Conservation (phyloP, 2,888 invertebrate genomes). For the Furcula furcula region DNA sequence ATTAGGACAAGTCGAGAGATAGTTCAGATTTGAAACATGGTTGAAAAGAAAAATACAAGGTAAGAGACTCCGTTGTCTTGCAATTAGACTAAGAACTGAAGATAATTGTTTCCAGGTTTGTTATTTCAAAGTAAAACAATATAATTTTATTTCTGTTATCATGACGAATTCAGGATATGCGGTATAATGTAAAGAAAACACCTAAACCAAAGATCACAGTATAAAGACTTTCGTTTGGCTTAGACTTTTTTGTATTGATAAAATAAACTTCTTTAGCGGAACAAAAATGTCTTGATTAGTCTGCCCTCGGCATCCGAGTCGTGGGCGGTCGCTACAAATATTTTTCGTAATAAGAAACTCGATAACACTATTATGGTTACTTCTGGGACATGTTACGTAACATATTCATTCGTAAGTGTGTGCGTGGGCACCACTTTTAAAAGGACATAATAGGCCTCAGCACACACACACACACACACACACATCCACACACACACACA, state of each 20-base stretch:
- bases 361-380: slow-evolving; percentile 16
- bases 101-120: too few relatives aligned
- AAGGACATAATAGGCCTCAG: slow-evolving; percentile 27
- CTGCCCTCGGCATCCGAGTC: slow-evolving; percentile 4
- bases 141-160: slow-evolving; percentile 3
- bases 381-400: slow-evolving; percentile 7
- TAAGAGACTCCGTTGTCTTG: too few relatives aligned
- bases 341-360: slow-evolving; percentile 11
- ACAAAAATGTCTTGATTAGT: background rate
- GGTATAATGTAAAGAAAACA: background rate
- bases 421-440: slow-evolving; percentile 13
- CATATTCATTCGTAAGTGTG: slow-evolving; percentile 2
- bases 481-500: too few relatives aligned
- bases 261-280: background rate
- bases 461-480: too few relatives aligned
- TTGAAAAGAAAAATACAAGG: too few relatives aligned
- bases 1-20: too few relatives aligned
- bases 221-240: background rate
- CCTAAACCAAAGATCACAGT: background rate
- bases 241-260: background rate
- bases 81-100: too few relatives aligned
- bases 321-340: slow-evolving; percentile 15
- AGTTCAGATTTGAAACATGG: too few relatives aligned
- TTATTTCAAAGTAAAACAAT: slow-evolving; percentile 3
- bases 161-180: background rate